phyloP scores from a whole-genome alignment of 2,888 invertebrate species.

The Eupithecia insigniata region DNA sequence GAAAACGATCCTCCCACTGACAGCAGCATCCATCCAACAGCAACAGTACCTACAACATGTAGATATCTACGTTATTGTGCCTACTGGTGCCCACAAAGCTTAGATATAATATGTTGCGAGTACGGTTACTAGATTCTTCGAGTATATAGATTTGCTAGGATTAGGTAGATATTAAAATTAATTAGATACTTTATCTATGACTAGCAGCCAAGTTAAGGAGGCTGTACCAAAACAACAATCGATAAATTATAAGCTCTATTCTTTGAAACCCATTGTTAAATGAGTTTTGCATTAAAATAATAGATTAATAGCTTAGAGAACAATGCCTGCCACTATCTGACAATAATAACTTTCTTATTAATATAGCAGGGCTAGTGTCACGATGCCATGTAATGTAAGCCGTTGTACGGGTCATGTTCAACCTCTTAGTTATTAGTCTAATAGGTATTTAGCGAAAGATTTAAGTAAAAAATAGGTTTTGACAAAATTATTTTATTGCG shows the following conservation, averaged over 20 bases:
- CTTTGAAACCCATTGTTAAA: conserved; percentile 11
- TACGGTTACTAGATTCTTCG: background rate
- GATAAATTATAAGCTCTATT: background rate
- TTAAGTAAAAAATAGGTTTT: conserved; percentile 33
- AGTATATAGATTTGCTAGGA: background rate
- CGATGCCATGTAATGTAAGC: conserved; percentile 36
- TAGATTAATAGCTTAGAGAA: conserved; percentile 20
- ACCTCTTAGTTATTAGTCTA: background rate
- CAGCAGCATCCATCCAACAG: conserved; percentile 6
- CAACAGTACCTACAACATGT: background rate
- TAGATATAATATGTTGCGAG: background rate
- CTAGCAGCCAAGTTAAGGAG: background rate
- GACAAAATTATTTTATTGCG: conserved; percentile 59
- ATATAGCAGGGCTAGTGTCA: conserved; percentile 29
- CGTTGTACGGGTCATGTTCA: conserved; percentile 25
- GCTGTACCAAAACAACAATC: background rate
- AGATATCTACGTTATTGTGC: background rate
- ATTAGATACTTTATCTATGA: background rate
- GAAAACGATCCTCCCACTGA: conserved; percentile 22
- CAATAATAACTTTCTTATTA: conserved; percentile 37
- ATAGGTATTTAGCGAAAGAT: background rate
- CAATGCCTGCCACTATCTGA: conserved; percentile 26
- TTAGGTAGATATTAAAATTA: no score
- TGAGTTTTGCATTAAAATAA: conserved; percentile 18
- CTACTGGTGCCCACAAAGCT: background rate